These are phyloP conservation scores for Apodemia duryi DNA, from an alignment of 2,888 invertebrate species.

Conservation along the genomic window DNA sequence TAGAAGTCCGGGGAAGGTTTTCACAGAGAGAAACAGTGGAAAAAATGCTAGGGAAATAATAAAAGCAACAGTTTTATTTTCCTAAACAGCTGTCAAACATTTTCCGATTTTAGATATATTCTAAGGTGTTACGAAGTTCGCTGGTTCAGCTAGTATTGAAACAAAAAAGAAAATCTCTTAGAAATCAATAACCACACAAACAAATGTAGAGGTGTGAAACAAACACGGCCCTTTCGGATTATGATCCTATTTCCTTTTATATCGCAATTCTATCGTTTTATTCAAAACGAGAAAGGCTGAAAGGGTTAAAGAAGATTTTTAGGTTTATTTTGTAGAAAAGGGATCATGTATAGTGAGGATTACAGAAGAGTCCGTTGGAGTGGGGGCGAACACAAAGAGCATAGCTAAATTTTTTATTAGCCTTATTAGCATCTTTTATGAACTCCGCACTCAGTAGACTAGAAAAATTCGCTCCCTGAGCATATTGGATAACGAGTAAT, in stretches of 20 bases:
- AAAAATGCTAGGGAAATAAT: no score
- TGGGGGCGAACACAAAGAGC: slow-evolving; percentile 44
- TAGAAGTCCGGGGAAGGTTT: no score
- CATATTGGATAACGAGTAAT: slow-evolving; percentile 22
- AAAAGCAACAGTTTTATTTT: no score
- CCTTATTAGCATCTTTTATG: slow-evolving; percentile 43
- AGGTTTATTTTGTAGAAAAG: slow-evolving; percentile 18
- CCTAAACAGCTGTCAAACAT: no score
- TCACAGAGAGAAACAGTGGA: no score
- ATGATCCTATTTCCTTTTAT: slow-evolving; percentile 63
- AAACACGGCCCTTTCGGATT: slow-evolving; percentile 60
- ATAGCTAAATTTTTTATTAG: slow-evolving; percentile 54
- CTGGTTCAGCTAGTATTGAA: neutral
- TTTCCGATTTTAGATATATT: no score
- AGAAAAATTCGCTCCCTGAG: slow-evolving; percentile 24
- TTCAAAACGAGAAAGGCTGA: slow-evolving; percentile 37
- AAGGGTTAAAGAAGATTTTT: slow-evolving; percentile 42
- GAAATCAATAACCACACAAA: slow-evolving; percentile 16
- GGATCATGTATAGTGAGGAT: slow-evolving; percentile 36
- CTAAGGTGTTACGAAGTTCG: no score
- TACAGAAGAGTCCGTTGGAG: slow-evolving; percentile 39
- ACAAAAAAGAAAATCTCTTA: neutral
- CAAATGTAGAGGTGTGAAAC: slow-evolving; percentile 29
- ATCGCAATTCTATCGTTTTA: slow-evolving; percentile 48
- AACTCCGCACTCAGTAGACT: slow-evolving; percentile 26